Evolutionary conservation across 2,797 vertebrate genomes (phyloP).

Genomic region (Limosa lapponica): DNA sequence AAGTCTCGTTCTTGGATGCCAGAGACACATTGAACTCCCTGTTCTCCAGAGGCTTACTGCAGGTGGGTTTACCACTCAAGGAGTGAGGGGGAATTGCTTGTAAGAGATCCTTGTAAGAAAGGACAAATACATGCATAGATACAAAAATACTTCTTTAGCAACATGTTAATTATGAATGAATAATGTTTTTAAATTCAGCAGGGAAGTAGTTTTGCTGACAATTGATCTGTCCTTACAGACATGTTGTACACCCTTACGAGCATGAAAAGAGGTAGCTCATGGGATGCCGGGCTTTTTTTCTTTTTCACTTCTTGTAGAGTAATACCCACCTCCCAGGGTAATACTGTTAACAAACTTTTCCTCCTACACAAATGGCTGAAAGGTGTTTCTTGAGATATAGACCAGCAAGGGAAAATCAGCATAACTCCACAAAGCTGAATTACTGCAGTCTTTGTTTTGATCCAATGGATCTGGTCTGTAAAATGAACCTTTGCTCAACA

Average conservation of each 20-base stretch:
- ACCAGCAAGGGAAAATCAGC: not conserved
- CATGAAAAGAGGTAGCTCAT: not conserved
- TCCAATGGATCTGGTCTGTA: constrained; percentile 5
- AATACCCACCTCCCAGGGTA: not conserved
- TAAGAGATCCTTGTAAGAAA: not conserved
- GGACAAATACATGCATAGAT: not conserved
- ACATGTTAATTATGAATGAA: not conserved
- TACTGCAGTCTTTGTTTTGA: constrained; percentile 26
- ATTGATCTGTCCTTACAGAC: not conserved
- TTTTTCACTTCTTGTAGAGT: not conserved
- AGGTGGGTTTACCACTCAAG: not conserved
- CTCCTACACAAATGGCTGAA: not conserved
- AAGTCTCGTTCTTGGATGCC: not conserved
- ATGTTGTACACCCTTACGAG: not conserved
- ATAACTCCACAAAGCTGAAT: not conserved
- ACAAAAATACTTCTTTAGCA: not conserved
- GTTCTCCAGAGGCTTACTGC: not conserved
- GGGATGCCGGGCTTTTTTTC: not conserved
- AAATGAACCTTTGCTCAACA: not conserved
- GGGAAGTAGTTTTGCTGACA: not conserved
- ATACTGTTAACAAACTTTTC: not conserved
- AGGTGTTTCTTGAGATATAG: constrained; percentile 14
- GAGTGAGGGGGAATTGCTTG: not conserved
- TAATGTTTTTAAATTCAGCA: not conserved
- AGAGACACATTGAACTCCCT: not conserved